A percentile compares a stretch with the other conserved stretches of the same genome.
Conservation (phyloP, 2,797 vertebrate species). For the Coendou prehensilis region DNA sequence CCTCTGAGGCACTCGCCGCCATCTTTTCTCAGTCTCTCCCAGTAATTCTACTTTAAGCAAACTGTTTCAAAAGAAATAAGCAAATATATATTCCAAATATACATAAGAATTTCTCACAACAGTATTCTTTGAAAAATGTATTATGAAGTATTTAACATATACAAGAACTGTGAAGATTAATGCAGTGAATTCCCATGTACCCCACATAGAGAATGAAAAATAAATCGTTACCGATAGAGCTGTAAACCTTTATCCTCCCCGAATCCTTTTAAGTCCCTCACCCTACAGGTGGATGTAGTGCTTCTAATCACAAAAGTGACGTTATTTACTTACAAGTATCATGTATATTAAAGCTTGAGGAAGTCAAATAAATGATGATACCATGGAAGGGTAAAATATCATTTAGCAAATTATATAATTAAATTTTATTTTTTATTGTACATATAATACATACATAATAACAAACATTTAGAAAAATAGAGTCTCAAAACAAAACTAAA, state of each 20-base stretch:
- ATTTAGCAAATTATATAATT: slow-evolving; percentile 54
- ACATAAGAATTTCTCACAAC: neutral
- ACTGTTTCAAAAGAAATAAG: neutral
- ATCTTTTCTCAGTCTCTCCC: no score
- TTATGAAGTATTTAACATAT: slow-evolving; percentile 16
- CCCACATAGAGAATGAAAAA: neutral
- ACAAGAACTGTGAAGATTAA: neutral
- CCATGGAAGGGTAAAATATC: neutral
- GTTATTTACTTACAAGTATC: neutral
- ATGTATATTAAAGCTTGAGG: neutral
- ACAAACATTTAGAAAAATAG: neutral
- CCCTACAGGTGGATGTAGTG: neutral
- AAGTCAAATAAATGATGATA: neutral
- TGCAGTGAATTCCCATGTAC: neutral
- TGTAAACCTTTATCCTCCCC: neutral
- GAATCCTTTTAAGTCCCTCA: neutral
- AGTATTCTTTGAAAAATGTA: neutral
- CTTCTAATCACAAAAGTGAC: neutral
- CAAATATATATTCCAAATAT: neutral
- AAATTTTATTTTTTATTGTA: neutral
- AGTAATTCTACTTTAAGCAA: neutral
- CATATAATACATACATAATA: neutral
- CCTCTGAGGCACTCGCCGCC: no score
- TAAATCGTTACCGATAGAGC: neutral
- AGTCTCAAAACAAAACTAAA: neutral